Evolutionary conservation across 2,888 invertebrate genomes (phyloP).

Genomic region (Acrocyrtus sp.): DNA sequence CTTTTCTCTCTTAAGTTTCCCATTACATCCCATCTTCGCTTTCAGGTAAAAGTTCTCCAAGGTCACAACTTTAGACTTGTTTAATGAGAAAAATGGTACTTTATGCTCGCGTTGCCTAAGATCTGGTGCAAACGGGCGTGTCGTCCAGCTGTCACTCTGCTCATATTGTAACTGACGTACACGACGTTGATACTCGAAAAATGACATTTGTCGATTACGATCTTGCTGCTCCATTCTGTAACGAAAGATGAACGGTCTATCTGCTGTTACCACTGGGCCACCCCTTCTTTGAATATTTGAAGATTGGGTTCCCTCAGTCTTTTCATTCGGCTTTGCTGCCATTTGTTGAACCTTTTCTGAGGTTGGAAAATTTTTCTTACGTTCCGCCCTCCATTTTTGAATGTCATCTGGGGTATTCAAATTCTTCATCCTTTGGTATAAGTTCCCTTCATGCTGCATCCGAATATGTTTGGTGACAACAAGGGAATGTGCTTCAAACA

Average conservation of each 20-base stretch:
- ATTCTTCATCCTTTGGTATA: slow-evolving; percentile 81
- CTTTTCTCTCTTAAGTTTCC: slow-evolving; percentile 20
- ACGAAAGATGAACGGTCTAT: neutral
- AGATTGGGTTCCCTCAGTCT: slow-evolving; percentile 64
- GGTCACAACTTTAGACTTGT: slow-evolving; percentile 14
- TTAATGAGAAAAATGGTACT: slow-evolving; percentile 23
- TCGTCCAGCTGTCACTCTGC: slow-evolving; percentile 23
- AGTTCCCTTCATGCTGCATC: slow-evolving; percentile 85
- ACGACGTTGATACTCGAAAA: neutral
- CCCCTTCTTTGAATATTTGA: neutral
- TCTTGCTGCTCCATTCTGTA: slow-evolving; percentile 8
- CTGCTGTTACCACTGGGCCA: neutral
- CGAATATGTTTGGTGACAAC: slow-evolving; percentile 83
- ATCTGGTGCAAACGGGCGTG: slow-evolving; percentile 7
- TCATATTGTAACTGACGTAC: neutral
- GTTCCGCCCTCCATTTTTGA: slow-evolving; percentile 83
- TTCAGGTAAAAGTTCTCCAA: slow-evolving; percentile 29
- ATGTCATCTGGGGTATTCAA: slow-evolving; percentile 84
- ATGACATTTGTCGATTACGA: neutral
- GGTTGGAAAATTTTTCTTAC: slow-evolving; percentile 82
- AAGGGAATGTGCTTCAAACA: slow-evolving; percentile 80
- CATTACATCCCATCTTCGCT: slow-evolving; percentile 26
- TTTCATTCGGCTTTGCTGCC: slow-evolving; percentile 74
- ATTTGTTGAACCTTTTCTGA: slow-evolving; percentile 74
- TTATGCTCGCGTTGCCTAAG: neutral